phyloP scores from a whole-genome alignment of 2,888 invertebrate genomes.

The Lamellibrachia satsuma region DNA sequence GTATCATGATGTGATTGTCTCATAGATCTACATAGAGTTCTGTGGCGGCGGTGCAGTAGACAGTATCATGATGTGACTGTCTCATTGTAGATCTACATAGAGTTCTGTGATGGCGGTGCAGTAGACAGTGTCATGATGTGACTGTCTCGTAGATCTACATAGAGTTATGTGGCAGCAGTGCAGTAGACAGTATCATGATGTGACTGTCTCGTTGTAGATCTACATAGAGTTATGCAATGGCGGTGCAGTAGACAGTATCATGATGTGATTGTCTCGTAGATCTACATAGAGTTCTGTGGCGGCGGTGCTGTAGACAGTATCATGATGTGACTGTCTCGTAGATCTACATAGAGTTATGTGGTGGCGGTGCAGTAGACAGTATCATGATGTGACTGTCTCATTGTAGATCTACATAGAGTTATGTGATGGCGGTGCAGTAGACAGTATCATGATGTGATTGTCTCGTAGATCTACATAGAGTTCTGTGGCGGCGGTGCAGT shows the following conservation, averaged over 20 bases:
- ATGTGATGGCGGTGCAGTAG: slow-evolving; percentile 98
- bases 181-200: slow-evolving; percentile 99
- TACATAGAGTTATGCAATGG: too few species aligned
- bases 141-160: slow-evolving; percentile 83
- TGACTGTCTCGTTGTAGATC: too few species aligned
- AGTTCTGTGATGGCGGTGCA: slow-evolving; percentile 99
- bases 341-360: slow-evolving; percentile 99
- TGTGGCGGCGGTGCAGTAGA: too few species aligned
- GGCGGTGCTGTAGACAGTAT: slow-evolving; percentile 99
- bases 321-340: slow-evolving; percentile 77
- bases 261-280: slow-evolving; percentile 70
- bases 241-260: too few species aligned
- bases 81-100: slow-evolving; percentile 86
- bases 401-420: slow-evolving; percentile 98
- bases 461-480: slow-evolving; percentile 90
- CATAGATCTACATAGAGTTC: too few species aligned
- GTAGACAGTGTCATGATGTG: slow-evolving; percentile 96
- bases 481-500: slow-evolving; percentile 99
- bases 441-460: slow-evolving; percentile 98
- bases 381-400: slow-evolving; percentile 77
- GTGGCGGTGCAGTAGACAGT: slow-evolving; percentile 97
- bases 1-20: slow-evolving; percentile 82
- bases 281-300: slow-evolving; percentile 98
- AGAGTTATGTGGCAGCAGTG: slow-evolving; percentile 99
- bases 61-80: too few species aligned